Base-by-base conservation (phyloP, 2,888 invertebrate species). In the Halocaridina rubra region DNA sequence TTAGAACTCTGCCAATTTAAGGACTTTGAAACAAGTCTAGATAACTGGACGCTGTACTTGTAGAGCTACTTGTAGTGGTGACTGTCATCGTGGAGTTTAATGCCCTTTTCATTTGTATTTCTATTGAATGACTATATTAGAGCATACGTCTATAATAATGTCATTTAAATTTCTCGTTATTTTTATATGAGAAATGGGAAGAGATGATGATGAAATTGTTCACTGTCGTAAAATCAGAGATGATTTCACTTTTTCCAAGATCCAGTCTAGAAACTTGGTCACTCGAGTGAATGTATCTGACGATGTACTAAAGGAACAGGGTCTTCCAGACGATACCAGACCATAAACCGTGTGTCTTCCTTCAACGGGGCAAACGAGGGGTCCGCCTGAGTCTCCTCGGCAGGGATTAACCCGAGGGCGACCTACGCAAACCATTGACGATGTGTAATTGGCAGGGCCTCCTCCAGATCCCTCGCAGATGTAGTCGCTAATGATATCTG, bases 331-430 rank as follows among this genome's bases (percentile, higher is more conserved):
- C 29, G 95, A 95, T 24, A 94, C 95, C 7, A 95, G 92, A 33
- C 95, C 95, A 53, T 82, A 88, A 16, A 19, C 7, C 39, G 39
- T 61, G 0, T n/a, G 57, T 53, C 69, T 24, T 8, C 86, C 86
- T 19, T 82, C 72, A n/a, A 90, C 91, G 86, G 93, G 90, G 90
- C 96, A 96, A 67, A 95, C 94, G n/a, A 96, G 91, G 5, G 96
- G 96, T 16, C 96, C 96, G 24, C 96, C 96, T 57, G 95, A 95
- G 90, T 96, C 96, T 1, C 96, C 96, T 89, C 95, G 94, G 89
- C 96, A 96, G 10, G 95, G 93, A 90, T 96, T 96, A 0, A 94
- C 92, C 39, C 95, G 94, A 81, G 95, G 95, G 59, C 22, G 59
- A 91, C 89, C 93, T 93, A 4, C 96, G 91, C 96, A 96, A 88